Evolutionary conservation across 2,888 invertebrate genomes (phyloP), one percentile per base, ranked within the genome.

Genomic region (Megaustenia siamemsis): DNA sequence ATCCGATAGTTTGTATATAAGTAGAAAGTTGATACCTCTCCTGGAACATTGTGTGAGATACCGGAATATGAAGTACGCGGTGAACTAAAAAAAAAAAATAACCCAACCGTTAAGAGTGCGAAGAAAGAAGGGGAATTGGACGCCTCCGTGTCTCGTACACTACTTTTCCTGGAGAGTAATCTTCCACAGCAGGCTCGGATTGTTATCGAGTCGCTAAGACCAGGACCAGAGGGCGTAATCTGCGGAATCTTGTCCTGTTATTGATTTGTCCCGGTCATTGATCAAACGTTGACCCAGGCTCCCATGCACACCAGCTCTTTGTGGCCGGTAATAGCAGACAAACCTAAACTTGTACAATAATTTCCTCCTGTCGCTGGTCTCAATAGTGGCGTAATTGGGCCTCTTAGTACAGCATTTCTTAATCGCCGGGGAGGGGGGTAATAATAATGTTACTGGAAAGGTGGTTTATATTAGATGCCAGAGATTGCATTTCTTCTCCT

Each of bases 181-280:
- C 15, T 15, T 49, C 60, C n/a, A 28, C 60, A 60, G 24, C 60
- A 60, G 60, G n/a, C 60, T 60, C 60, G 60, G n/a, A 28, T n/a
- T 12, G n/a, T 60, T 4, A 73, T 73, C 18, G 45, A 73, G 45
- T 73, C 45, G 73, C n/a, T 45, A n/a, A 40, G 73, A 73, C 45
- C 21, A n/a, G 45, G 73, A 24, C 8, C 73, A 21, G 40, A 3
- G 10, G 73, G n/a, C 73, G 73, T n/a, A 43, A 71, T 45, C 73
- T 6, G 21, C n/a, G 73, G 68, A 73, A 73, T 73, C 21, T 73
- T 43, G 43, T 45, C 45, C 45, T 45, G 73, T 43, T 73, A 73
- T 73, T 43, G 73, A 73, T 73, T 73, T 73, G 18, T 45, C 43
- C 40, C 45, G 24, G 2, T 45, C 40, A 40, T 43, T 40, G 43